Evolutionary conservation across 2,797 vertebrate genomes (phyloP), one percentile per base, ranked within the genome.

Genomic region (Petrocephalus schoutedeni): DNA sequence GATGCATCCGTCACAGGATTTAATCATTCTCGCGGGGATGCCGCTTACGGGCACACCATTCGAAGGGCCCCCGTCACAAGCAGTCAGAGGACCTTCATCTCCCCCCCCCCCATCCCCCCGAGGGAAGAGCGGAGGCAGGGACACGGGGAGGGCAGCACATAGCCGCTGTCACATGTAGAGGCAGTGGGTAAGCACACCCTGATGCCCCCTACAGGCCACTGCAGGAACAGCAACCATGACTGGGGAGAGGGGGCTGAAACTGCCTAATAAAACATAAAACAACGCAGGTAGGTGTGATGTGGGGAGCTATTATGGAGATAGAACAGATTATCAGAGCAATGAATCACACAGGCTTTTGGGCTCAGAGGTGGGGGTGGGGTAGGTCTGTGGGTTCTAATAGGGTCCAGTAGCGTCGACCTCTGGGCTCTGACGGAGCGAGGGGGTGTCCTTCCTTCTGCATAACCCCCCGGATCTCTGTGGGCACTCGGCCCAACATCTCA

Each of bases 261-360:
- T 28, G 36, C 32, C 59, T 88, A 85, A 88, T 54, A 74, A 57
- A 54, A 12, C 41, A 80, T 36, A 85, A 74, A 53, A 85, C 41
- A 23, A 56, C 2, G 19, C 19, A 36, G 32, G 85, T n/a, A 53
- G 51, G 53, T 14, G 10, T 45, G 45, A 51, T 49, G 45, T 23
- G 19, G 16, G 59, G 53, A 58, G 8, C 87, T 9, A 67, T 71
- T 82, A 82, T 4, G 6, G 2, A 2, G 77, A 16, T 51, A 82
- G 2, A 82, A 8, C 28, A 74, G 5, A 19, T 74, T 36, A 74
- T 74, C 67, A 41, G 32, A 12, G 12, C 32, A 14, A 6, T 4
- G 12, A 36, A 36, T 16, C 67, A 41, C 32, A 36, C 14, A 16
- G 28, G 28, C 64, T 71, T 36, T 32, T 67, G 61, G 2, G 61